Evolutionary conservation across 2,888 invertebrate genomes (phyloP).

Genomic region (Drosophila paranaensis): DNA sequence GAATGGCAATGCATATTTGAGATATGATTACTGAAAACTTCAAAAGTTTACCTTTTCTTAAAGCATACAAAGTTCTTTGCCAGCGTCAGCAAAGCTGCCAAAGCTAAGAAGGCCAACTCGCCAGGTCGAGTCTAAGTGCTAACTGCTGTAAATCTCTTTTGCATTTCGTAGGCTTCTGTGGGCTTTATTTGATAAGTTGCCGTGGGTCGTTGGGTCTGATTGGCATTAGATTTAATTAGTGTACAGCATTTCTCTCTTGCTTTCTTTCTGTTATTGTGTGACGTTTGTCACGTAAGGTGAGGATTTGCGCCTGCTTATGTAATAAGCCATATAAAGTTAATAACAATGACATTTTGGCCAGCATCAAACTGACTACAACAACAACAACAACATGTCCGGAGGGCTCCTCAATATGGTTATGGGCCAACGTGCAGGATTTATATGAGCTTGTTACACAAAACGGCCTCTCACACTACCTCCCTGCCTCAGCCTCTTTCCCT

Average conservation of each 20-base stretch:
- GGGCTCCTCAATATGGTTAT: slow-evolving; percentile 71
- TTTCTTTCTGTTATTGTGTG: slow-evolving; percentile 8
- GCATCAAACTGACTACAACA: slow-evolving; percentile 27
- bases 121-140: slow-evolving; percentile 1
- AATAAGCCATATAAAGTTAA: slow-evolving; percentile 80
- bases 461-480: not conserved
- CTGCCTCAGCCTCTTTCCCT: not conserved
- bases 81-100: too few relatives aligned
- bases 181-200: not conserved
- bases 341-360: slow-evolving; percentile 72
- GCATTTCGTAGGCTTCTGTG: slow-evolving; percentile 3
- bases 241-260: slow-evolving; percentile 15
- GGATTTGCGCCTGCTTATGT: slow-evolving; percentile 75
- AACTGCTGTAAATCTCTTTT: slow-evolving; percentile 2
- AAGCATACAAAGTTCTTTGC: not conserved
- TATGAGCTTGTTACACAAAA: slow-evolving; percentile 49
- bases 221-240: slow-evolving; percentile 69
- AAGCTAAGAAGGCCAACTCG: not conserved
- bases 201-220: slow-evolving; percentile 7
- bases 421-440: slow-evolving; percentile 78
- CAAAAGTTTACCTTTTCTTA: slow-evolving; percentile 1
- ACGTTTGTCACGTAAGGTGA: slow-evolving; percentile 67
- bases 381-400: slow-evolving; percentile 42
- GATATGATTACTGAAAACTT: not conserved
- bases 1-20: not conserved